Evolutionary conservation across 1,140 invertebrate species (phyloP), one percentile per base, ranked within the genome.

Genomic region (Penaeus vannamei): DNA sequence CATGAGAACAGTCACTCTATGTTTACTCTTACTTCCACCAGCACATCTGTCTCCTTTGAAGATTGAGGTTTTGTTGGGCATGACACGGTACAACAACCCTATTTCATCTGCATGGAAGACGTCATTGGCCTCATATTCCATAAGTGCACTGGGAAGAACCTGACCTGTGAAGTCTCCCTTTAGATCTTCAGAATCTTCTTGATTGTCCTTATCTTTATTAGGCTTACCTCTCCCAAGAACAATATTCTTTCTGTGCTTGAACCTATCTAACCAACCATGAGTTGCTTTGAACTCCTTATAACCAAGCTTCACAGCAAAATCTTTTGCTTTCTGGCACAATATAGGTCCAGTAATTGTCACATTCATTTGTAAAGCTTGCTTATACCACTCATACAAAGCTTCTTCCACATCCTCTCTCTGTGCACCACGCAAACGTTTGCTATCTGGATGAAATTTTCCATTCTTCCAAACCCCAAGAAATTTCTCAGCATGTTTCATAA

Each of bases 1-100:
- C 19, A 93, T 90, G 8, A 93, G 81, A n/a, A 92, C 92, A 10
- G 92, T 93, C 1, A 93, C 90, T 62, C 92, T 84, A 53, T 93
- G 92, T 89, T 93, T 93, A 29, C 87, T 91, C 69, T 91, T 83
- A 90, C 93, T 93, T 19, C 92, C 92, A 77, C 91, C 90, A 46
- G 86, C 84, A 82, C 91, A 91, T 29, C 91, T 79, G 22, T 88
- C 85, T 17, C 85, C 88, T 83, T 87, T 87, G 14, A 80, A 80
- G 17, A 64, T 62, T 2, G 76, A 53, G n/a, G 82, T 82, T 80
- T 88, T 90, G 79, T 89, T 87, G 32, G 91, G 91, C 20, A 90
- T 69, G 72, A 91, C 69, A 66, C 86, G 86, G 80, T 91, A 92
- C 46, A 91, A 90, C 4, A 92, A 42, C 2, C 90, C 90, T n/a